These are phyloP conservation scores for Vireo altiloquus DNA, from an alignment of 2,113 vertebrate genomes.

Conservation along the genomic window DNA sequence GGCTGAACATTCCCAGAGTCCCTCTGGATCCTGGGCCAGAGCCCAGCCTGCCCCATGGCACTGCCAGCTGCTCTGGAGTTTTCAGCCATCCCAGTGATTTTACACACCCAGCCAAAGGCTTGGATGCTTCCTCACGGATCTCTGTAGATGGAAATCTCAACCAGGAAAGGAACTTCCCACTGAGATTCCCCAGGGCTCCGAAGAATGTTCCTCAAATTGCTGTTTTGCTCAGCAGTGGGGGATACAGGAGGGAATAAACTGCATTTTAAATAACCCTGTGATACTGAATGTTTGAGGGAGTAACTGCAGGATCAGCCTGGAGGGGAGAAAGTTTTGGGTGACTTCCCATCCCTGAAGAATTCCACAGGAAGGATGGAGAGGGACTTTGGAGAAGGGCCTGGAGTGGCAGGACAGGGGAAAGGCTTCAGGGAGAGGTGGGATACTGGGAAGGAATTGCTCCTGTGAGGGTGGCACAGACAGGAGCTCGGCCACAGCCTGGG, in stretches of 20 bases:
- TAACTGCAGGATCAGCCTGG: neutral
- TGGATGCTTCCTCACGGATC: neutral
- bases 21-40: rapidly evolving
- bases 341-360: neutral
- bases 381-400: neutral
- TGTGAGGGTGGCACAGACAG: neutral
- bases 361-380: neutral
- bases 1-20: neutral
- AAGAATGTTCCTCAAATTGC: no score
- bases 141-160: neutral
- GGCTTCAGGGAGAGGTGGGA: neutral
- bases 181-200: neutral
- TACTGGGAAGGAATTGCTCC: neutral
- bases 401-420: neutral
- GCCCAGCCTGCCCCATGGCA: neutral
- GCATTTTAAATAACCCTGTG: neutral
- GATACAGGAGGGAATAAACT: neutral
- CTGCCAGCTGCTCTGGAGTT: neutral
- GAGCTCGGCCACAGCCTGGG: neutral
- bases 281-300: neutral
- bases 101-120: neutral
- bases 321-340: neutral
- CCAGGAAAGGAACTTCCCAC: neutral
- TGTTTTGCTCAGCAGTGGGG: neutral
- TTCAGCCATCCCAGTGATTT: neutral